Conservation (phyloP, 2,113 vertebrate genomes). For the Verasper variegatus region DNA sequence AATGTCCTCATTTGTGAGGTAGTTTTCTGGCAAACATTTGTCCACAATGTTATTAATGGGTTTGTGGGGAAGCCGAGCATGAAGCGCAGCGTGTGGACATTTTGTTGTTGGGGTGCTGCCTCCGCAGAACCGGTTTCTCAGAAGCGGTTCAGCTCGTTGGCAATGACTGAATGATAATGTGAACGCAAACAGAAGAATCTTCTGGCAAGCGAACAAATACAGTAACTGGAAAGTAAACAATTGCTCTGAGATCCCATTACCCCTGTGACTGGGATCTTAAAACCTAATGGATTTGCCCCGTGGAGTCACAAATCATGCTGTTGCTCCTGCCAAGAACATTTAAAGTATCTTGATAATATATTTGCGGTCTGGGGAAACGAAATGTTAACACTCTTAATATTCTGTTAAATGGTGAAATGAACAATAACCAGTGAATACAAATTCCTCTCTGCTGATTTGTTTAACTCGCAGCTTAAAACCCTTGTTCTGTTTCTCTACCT, state of each 20-base stretch:
- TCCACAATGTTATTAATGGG: slow-evolving; percentile 64
- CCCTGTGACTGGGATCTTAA: slow-evolving; percentile 43
- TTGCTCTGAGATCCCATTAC: slow-evolving; percentile 53
- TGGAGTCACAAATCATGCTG: slow-evolving; percentile 40
- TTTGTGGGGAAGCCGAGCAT: slow-evolving; percentile 41
- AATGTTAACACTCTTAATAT: slow-evolving; percentile 39
- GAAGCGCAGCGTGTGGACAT: slow-evolving; percentile 45
- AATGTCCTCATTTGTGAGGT: slow-evolving; percentile 59
- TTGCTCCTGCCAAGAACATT: slow-evolving; percentile 34
- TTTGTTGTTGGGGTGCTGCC: slow-evolving; percentile 28
- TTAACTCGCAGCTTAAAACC: slow-evolving; percentile 10
- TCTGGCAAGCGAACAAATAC: slow-evolving; percentile 61
- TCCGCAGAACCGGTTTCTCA: slow-evolving; percentile 11
- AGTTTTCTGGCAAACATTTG: slow-evolving; percentile 66
- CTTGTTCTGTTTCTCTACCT: slow-evolving; percentile 20
- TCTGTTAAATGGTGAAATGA: slow-evolving; percentile 29
- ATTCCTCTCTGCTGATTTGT: slow-evolving; percentile 22
- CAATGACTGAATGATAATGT: slow-evolving; percentile 54
- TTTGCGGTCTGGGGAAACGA: slow-evolving; percentile 30
- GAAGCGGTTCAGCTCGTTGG: slow-evolving; percentile 34
- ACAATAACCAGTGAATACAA: slow-evolving; percentile 18
- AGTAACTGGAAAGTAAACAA: slow-evolving; percentile 62
- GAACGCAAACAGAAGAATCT: slow-evolving; percentile 58
- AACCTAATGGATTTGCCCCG: slow-evolving; percentile 45
- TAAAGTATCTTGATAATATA: slow-evolving; percentile 45